Evolutionary conservation across 2,888 invertebrate species (phyloP), one percentile per base, ranked within the genome.

Genomic region (Linnaemya vulpina): DNA sequence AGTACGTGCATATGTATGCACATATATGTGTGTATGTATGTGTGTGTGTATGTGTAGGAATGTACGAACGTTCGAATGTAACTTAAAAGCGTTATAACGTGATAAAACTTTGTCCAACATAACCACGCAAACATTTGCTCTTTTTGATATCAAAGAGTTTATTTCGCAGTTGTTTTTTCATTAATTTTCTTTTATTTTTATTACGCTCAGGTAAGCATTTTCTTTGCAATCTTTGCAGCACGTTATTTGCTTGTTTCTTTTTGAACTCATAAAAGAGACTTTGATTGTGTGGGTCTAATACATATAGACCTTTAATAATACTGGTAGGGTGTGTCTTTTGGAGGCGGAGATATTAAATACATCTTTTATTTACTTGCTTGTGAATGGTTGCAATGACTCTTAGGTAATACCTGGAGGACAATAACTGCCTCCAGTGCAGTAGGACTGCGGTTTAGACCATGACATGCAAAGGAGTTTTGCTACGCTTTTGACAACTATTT

Each of bases 201-300:
- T 85, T 78, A 81, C 73, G 67, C 62, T 78, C 65, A 74, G 81
- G 78, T 85, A 82, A 85, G 78, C 84, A 70, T 77, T 73, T 63
- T 78, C 77, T 65, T 73, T 77, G 62, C 58, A 84, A 81, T 70
- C 70, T 65, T 65, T 58, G 74, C 73, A 74, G 82, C 78, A 75
- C 70, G 65, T 78, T 82, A 78, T 74, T 77, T 81, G 76, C 77
- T 49, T 81, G 76, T 71, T 77, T 63, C 25, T 46, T 60, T 62
- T 38, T 58, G 22, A 55, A 55, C 51, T 55, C 67, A 46, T 55
- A 60, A 43, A 60, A 73, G 46, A 30, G 20, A 49, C 11, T 53
- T 35, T 51, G 22, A 49, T 51, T 65, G 15, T 65, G 58, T 58
- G 35, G 51, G 20, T 55, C 63, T 53, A 30, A 71, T 35, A 58